Conservation (phyloP, 2,888 invertebrate genomes). For the Autographa gamma region DNA sequence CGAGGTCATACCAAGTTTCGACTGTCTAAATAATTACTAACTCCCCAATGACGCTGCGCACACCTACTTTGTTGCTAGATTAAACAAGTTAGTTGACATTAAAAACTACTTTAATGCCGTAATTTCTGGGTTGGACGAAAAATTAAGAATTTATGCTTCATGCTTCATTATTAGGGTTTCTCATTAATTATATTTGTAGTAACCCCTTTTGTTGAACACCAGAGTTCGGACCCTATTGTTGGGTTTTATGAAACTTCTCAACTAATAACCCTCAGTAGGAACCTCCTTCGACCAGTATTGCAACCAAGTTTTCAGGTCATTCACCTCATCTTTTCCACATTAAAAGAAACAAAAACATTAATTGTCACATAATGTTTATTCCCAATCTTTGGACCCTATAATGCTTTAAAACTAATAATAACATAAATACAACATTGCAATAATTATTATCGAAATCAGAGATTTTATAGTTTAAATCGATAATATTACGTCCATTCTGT, state of each 20-base stretch:
- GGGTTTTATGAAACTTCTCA: constrained; percentile 1
- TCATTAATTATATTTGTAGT: constrained; percentile 3
- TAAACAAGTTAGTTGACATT: constrained; percentile 60
- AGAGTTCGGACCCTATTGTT: neutral
- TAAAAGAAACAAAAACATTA: constrained; percentile 78
- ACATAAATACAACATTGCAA: constrained; percentile 88
- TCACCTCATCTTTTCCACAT: constrained; percentile 7
- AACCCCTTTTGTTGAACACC: neutral
- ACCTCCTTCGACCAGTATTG: neutral
- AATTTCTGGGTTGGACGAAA: constrained; percentile 36
- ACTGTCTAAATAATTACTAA: constrained; percentile 81
- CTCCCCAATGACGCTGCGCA: constrained; percentile 61
- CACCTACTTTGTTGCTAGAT: constrained; percentile 55
- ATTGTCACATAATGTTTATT: constrained; percentile 91
- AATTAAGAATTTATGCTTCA: constrained; percentile 39
- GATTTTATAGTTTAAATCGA: constrained; percentile 67
- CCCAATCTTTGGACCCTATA: constrained; percentile 93
- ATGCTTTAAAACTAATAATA: constrained; percentile 91
- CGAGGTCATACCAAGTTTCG: constrained; percentile 76
- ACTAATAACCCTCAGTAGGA: neutral
- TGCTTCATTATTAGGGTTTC: constrained; percentile 17
- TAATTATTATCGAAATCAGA: constrained; percentile 75
- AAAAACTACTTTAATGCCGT: constrained; percentile 48
- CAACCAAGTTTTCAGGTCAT: constrained; percentile 17
- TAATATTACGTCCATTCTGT: constrained; percentile 63